Evolutionary conservation across 2,888 invertebrate species (phyloP), one percentile per base, ranked within the genome.

Genomic region (Bembecia ichneumoniformis): DNA sequence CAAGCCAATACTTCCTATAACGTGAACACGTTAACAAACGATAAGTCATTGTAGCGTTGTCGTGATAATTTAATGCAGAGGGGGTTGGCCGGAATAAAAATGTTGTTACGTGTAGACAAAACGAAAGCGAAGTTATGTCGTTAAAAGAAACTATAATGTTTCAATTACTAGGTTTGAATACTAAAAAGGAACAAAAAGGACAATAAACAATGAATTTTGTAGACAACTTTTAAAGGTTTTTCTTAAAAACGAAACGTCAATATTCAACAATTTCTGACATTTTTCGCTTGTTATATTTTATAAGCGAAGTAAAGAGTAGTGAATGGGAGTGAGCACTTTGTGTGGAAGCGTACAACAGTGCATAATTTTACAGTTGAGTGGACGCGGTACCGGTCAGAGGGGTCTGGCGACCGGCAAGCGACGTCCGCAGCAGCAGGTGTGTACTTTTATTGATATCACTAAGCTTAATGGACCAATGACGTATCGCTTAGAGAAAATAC

Each of bases 281-380:
- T 28, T 28, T 28, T 28, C 4, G 9, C 28, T 28, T 1, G 28
- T 28, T 51, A 46, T 48, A 36, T 45, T 49, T 46, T 13, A 16
- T 43, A 47, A 48, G 17, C 35, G 47, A 52, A 48, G 49, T 44
- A 46, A 46, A 49, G 46, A 44, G 61, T 62, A 63, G 58, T 60
- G 59, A 62, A 61, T 54, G 63, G 68, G 78, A 40, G 40, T 7
- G 40, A 11, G 14, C n/a, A 40, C n/a, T 40, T 40, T 40, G 13
- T 40, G 40, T 40, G 43, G 43, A 43, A 35, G 16, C 9, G 7
- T 28, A 40, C 40, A 81, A 79, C 79, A 82, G 81, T 70, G 71
- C 70, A 77, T 82, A 78, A 82, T 84, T 86, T 84, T 71, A 81
- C 78, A 77, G 82, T 74, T 64, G 73, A 81, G 63, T 70, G 78